phyloP scores from a whole-genome alignment of 1,140 invertebrate species.

The Anastrepha obliqua region DNA sequence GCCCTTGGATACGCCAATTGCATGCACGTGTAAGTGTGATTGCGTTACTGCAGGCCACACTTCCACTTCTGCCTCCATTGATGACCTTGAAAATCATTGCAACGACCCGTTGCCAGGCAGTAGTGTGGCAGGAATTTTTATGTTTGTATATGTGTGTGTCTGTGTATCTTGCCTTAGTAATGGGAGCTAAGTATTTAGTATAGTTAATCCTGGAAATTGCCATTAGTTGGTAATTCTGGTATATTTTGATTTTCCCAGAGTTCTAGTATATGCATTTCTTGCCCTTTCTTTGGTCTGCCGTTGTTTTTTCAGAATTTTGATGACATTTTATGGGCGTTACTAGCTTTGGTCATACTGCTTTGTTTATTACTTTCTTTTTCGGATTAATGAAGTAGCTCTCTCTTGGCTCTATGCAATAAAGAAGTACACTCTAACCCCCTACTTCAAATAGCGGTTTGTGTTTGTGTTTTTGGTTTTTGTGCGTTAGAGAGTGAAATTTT shows the following conservation, averaged over 20 bases:
- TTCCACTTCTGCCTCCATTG: not conserved
- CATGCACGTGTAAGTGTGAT: not conserved
- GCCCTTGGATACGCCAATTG: not conserved
- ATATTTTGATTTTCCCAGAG: not conserved
- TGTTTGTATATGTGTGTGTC: not conserved
- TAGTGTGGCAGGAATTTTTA: not conserved
- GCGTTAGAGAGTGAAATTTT: not conserved
- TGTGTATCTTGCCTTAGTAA: not conserved
- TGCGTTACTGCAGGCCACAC: not conserved
- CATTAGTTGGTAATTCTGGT: no score
- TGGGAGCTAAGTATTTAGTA: no score
- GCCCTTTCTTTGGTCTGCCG: not conserved
- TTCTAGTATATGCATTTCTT: not conserved
- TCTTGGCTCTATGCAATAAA: no score
- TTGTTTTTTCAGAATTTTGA: no score
- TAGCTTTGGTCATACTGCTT: not conserved
- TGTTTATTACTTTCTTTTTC: not conserved
- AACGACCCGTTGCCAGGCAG: not conserved
- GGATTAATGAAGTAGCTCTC: not conserved
- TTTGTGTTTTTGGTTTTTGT: no score
- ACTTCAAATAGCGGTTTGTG: no score
- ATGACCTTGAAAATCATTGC: conserved; percentile 37
- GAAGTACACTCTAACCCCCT: no score
- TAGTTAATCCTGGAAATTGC: no score
- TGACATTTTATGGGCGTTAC: not conserved